Evolutionary conservation across 2,888 invertebrate species (phyloP).

Genomic region (Leptarthrus brevirostris): DNA sequence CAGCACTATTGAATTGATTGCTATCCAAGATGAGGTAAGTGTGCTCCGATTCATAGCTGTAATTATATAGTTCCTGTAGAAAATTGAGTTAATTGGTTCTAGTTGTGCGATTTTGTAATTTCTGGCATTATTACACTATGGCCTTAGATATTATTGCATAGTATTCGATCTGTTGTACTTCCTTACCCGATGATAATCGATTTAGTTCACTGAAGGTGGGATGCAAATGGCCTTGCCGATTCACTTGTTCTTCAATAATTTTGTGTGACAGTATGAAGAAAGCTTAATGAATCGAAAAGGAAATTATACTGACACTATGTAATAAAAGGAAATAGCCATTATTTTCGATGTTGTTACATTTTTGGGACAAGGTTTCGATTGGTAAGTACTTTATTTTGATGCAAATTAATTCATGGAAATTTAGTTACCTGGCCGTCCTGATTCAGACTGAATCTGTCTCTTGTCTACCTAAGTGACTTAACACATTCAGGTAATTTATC

Average conservation of each 20-base stretch:
- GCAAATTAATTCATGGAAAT: too few species aligned
- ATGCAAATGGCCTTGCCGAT: slow-evolving; percentile 29
- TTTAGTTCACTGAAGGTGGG: slow-evolving; percentile 30
- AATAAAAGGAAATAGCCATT: slow-evolving; percentile 5
- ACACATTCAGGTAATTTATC: too few species aligned
- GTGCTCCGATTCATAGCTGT: slow-evolving; percentile 39
- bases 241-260: background rate
- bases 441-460: too few species aligned
- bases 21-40: slow-evolving; percentile 42
- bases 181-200: slow-evolving; percentile 42
- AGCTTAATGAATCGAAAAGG: slow-evolving; percentile 15
- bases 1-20: slow-evolving; percentile 37
- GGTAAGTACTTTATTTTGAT: too few species aligned
- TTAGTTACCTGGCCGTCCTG: too few species aligned
- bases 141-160: slow-evolving; percentile 36
- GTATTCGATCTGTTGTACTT: slow-evolving; percentile 7
- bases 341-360: background rate
- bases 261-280: slow-evolving; percentile 17
- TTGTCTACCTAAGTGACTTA: too few species aligned
- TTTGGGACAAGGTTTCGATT: background rate
- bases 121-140: slow-evolving; percentile 43
- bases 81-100: slow-evolving; percentile 49
- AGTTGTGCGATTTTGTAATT: slow-evolving; percentile 49
- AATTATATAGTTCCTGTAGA: slow-evolving; percentile 46
- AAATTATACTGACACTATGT: background rate